Conservation (phyloP, 2,888 invertebrate species). For the Eilema caniola region DNA sequence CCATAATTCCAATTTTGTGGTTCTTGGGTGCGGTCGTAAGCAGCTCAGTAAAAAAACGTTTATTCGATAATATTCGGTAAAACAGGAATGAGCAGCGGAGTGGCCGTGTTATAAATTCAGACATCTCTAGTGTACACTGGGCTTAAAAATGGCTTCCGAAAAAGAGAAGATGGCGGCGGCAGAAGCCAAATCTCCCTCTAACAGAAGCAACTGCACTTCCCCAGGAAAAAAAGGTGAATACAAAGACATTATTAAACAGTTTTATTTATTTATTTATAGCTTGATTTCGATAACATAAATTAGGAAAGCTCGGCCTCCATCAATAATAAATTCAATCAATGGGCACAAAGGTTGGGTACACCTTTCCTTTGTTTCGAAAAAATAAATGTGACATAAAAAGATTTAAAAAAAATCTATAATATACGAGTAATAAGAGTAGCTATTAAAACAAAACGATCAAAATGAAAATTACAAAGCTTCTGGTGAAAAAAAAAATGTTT, state of each 20-base stretch:
- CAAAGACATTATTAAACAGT: neutral
- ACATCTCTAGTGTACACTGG: slow-evolving; percentile 60
- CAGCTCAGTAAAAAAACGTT: slow-evolving; percentile 44
- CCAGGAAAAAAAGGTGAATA: slow-evolving; percentile 84
- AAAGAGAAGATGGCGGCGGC: slow-evolving; percentile 84
- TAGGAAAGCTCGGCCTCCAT: neutral
- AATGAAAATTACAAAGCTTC: neutral
- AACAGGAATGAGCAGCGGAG: slow-evolving; percentile 76
- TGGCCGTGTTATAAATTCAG: slow-evolving; percentile 66
- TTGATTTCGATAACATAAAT: neutral
- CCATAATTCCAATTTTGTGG: slow-evolving; percentile 63
- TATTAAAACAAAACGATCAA: neutral
- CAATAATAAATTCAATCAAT: neutral
- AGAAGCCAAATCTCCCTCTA: slow-evolving; percentile 80
- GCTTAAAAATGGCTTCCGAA: slow-evolving; percentile 78
- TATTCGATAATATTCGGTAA: slow-evolving; percentile 37
- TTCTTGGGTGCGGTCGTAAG: slow-evolving; percentile 69
- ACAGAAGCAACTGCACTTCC: slow-evolving; percentile 82
- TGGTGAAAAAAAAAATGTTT: too few species aligned
- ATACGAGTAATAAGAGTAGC: too few species aligned
- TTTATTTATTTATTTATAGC: neutral
- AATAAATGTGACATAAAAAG: too few species aligned
- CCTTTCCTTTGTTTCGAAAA: too few species aligned
- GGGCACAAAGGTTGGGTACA: neutral
- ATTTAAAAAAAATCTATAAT: too few species aligned